These are phyloP conservation scores for Etheostoma nigrum DNA, from an alignment of 2,797 vertebrate species.

Conservation along the genomic window DNA sequence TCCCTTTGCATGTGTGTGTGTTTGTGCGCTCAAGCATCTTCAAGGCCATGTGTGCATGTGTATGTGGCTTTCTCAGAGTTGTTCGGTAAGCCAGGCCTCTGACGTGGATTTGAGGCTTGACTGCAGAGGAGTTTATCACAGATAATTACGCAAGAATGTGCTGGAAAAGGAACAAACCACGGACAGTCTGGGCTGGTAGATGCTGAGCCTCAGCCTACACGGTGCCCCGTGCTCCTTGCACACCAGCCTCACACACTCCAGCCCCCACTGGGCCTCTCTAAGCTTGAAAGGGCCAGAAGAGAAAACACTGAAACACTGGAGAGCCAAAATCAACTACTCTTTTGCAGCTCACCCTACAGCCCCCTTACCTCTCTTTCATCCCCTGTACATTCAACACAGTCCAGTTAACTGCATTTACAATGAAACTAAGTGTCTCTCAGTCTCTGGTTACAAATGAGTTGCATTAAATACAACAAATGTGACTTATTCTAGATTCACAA, in stretches of 20 bases:
- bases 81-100: constrained; percentile 73
- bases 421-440: not conserved
- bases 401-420: constrained; percentile 9
- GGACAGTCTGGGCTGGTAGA: constrained; percentile 77
- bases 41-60: constrained; percentile 50
- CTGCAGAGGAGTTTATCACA: constrained; percentile 83
- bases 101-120: constrained; percentile 81
- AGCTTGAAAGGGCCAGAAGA: constrained; percentile 69
- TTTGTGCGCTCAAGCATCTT: constrained; percentile 36
- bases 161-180: constrained; percentile 80
- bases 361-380: constrained; percentile 47
- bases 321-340: constrained; percentile 59
- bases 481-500: not conserved
- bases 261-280: constrained; percentile 70
- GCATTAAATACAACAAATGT: constrained; percentile 6
- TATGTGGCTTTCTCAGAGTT: constrained; percentile 68
- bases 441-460: not conserved
- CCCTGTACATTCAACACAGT: constrained; percentile 15
- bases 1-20: constrained; percentile 7
- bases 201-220: constrained; percentile 76
- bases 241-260: constrained; percentile 64
- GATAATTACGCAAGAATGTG: constrained; percentile 83
- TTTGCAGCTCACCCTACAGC: constrained; percentile 55
- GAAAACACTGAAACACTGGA: constrained; percentile 61
- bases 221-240: constrained; percentile 63